Evolutionary conservation across 1,140 invertebrate genomes (phyloP), one percentile per base, ranked within the genome.

Genomic region (Lepidostoma basale): DNA sequence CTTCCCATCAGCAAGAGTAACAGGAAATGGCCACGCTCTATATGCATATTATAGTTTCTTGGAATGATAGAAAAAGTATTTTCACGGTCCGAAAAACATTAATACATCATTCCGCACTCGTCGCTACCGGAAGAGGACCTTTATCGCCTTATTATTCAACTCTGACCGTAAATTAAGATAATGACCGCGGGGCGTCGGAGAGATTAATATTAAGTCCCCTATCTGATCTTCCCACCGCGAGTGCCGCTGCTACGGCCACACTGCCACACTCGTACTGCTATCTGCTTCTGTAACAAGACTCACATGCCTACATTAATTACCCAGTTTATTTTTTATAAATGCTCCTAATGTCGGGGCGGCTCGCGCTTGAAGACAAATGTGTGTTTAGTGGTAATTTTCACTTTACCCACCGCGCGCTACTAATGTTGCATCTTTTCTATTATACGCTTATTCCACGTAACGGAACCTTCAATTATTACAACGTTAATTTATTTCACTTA

Each of bases 301-400:
- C 28, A 56, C 52, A 22, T 56, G 52, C 22, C 52, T 36, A 22
- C 30, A 36, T 56, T 33, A 14, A 33, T 56, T 36, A 33, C 23
- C n/a, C 36, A 36, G 28, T 39, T 16, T 56, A 56, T 56, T 56
- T 33, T 1, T 8, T 12, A 18, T 56, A 56, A 56, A 39, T 9
- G 52, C 52, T 56, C 30, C 28, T 56, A 56, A 56, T 20, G 52
- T 28, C 12, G 33, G 52, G 52, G 52, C 5, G 45, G 45, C 30
- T 8, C n/a, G 4, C 20, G 8, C 28, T 33, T 33, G 14, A 56
- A 56, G 28, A 56, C 20, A 56, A 12, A 33, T 3, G 1, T 18
- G 28, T 56, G 18, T 33, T 56, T 49, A 25, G 45, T 12, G 36
- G 33, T 56, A n/a, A 18, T 56, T 56, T 56, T 39, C 16, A 33